Conservation (phyloP, 2,797 vertebrate genomes). For the Siniperca undulata region DNA sequence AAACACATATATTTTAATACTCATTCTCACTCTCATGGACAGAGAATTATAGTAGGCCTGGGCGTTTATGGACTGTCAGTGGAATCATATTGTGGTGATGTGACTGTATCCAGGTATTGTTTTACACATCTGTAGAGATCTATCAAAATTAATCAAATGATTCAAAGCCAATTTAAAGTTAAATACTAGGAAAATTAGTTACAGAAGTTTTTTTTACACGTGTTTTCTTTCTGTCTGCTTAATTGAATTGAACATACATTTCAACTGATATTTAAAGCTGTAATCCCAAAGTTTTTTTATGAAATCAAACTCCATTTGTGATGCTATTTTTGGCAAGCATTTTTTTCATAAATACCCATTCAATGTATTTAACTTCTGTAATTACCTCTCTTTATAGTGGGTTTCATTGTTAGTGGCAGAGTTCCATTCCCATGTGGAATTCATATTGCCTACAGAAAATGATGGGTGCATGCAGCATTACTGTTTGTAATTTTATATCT, state of each 20-base stretch:
- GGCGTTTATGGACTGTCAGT: neutral
- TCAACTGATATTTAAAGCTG: neutral
- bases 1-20: slow-evolving; percentile 41
- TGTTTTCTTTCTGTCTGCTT: neutral
- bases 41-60: neutral
- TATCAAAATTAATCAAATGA: neutral
- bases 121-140: neutral
- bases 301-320: neutral
- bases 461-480: neutral
- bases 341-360: neutral
- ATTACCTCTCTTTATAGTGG: neutral
- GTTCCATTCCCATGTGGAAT: neutral
- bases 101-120: neutral
- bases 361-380: neutral
- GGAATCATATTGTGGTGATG: neutral
- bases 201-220: neutral
- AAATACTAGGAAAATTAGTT: neutral
- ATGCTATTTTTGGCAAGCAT: neutral
- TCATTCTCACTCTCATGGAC: neutral
- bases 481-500: neutral
- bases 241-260: neutral
- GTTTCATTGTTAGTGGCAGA: neutral
- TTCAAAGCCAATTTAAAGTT: neutral
- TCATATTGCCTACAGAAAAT: neutral
- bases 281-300: neutral